These are phyloP conservation scores for Sebastes taczanowskii DNA, from an alignment of 2,797 vertebrate genomes.

Conservation along the genomic window DNA sequence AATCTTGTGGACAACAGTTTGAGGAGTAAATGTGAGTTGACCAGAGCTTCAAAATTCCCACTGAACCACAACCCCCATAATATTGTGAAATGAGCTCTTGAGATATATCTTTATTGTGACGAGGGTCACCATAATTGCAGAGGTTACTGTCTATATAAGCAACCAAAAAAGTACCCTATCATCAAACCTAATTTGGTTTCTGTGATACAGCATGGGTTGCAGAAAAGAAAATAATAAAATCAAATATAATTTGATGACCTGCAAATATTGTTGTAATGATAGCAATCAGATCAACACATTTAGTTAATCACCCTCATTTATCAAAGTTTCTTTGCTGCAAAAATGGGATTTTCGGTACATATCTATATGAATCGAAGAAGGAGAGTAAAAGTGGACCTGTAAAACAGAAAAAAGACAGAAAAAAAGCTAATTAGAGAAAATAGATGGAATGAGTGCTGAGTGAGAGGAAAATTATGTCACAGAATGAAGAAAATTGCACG, in stretches of 20 bases:
- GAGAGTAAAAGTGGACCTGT: not conserved
- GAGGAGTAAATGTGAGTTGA: conserved; percentile 26
- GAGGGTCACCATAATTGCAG: conserved; percentile 56
- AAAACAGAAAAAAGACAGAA: not conserved
- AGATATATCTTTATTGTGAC: conserved; percentile 39
- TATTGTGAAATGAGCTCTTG: conserved; percentile 53
- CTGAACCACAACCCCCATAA: conserved; percentile 51
- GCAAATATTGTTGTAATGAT: conserved; percentile 45
- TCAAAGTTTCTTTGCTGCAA: conserved; percentile 28
- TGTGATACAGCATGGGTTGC: conserved; percentile 12
- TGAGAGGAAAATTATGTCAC: not conserved
- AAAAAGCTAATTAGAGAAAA: not conserved
- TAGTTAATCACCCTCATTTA: conserved; percentile 50
- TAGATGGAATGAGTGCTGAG: not conserved
- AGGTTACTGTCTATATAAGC: conserved; percentile 55
- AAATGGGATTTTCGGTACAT: not conserved
- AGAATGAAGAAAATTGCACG: conserved; percentile 5
- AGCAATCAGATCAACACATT: conserved; percentile 36
- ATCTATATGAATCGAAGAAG: not conserved
- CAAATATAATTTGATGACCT: conserved; percentile 46
- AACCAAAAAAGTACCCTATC: conserved; percentile 27
- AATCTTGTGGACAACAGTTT: conserved; percentile 20
- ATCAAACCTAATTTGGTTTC: conserved; percentile 30
- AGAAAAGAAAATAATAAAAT: conserved; percentile 44
- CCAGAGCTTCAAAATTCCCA: conserved; percentile 22